Evolutionary conservation across 2,797 vertebrate species (phyloP).

Genomic region (Tangara arthus): DNA sequence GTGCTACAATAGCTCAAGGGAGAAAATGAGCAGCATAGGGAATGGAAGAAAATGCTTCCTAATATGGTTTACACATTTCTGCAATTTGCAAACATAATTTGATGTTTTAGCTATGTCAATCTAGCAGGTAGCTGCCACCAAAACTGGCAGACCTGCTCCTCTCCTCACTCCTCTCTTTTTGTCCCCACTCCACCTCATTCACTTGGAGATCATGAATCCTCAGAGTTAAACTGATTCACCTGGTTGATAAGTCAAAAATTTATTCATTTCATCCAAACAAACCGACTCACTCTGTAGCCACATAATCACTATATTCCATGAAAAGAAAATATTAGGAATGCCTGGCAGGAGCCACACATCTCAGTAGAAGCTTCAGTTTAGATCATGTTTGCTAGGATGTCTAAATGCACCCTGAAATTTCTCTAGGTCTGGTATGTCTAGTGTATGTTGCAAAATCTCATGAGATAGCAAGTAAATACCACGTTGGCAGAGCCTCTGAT

Average conservation of each 20-base stretch:
- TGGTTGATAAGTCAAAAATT: not conserved
- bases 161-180: not conserved
- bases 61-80: not conserved
- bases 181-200: not conserved
- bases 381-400: not conserved
- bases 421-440: not conserved
- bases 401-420: not conserved
- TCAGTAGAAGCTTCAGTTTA: not conserved
- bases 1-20: not conserved
- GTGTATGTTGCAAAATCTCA: not conserved
- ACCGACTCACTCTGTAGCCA: not conserved
- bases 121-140: not conserved
- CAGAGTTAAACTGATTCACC: not conserved
- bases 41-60: not conserved
- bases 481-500: not conserved
- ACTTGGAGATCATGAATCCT: not conserved
- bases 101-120: not conserved
- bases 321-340: not conserved
- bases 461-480: not conserved
- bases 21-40: not conserved
- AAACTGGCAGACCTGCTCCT: not conserved
- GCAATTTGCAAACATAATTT: not conserved
- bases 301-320: not conserved
- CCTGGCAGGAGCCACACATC: accelerated
- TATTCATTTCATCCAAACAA: not conserved